A percentile compares a stretch with the other conserved stretches of the same genome.
Evolutionary conservation across 2,888 invertebrate genomes (phyloP).

Genomic region (Erebia epiphron): DNA sequence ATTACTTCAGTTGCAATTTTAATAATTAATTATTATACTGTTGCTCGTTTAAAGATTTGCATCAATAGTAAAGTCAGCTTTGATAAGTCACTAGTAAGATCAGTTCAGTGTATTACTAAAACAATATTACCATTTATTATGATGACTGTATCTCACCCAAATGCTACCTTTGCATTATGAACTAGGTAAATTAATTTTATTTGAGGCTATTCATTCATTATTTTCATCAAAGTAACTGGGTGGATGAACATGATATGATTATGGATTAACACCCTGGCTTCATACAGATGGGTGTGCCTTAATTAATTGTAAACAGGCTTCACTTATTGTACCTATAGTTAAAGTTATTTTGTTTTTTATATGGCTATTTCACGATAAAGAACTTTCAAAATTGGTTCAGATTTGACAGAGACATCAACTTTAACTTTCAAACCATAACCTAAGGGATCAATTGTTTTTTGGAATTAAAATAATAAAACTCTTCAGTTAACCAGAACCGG

Average conservation of each 20-base stretch:
- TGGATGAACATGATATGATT: neutral
- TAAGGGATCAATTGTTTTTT: too few relatives aligned
- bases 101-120: neutral
- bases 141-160: neutral
- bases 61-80: neutral
- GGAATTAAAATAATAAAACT: too few relatives aligned
- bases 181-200: conserved; percentile 19
- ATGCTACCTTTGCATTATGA: neutral
- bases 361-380: too few relatives aligned
- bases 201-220: conserved; percentile 44
- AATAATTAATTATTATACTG: neutral
- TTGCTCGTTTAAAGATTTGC: neutral
- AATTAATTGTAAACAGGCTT: too few relatives aligned
- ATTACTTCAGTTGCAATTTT: neutral
- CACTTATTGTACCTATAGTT: too few relatives aligned
- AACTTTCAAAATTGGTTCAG: too few relatives aligned
- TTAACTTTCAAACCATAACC: too few relatives aligned
- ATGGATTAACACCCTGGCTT: neutral
- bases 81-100: conserved; percentile 11
- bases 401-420: too few relatives aligned
- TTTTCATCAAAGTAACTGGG: conserved; percentile 38
- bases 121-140: neutral
- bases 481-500: too few relatives aligned
- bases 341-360: too few relatives aligned
- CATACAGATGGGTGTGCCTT: too few relatives aligned